Conservation (phyloP, 2,797 vertebrate genomes). For the Cirrhinus molitorella region DNA sequence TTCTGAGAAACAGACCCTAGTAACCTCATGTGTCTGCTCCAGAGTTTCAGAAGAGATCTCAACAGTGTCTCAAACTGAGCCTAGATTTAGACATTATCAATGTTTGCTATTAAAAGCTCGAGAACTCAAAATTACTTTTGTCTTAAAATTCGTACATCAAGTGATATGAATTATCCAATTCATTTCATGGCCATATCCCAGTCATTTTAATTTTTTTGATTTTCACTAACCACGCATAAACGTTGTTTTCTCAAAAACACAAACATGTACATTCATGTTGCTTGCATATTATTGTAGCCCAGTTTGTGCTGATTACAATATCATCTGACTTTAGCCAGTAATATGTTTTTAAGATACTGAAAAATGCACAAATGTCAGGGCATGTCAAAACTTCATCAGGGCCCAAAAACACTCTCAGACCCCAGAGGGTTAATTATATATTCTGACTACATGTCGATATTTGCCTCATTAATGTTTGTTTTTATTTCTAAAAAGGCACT, state of each 20-base stretch:
- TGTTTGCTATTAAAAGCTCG: background rate
- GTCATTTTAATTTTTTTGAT: too few species aligned
- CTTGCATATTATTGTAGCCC: too few species aligned
- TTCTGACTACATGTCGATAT: background rate
- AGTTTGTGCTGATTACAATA: too few species aligned
- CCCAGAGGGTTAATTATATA: background rate
- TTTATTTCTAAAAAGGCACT: background rate
- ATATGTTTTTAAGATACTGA: too few species aligned
- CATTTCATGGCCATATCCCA: too few species aligned
- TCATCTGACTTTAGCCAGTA: too few species aligned
- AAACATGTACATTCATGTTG: too few species aligned
- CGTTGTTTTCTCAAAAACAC: too few species aligned
- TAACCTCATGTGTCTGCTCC: background rate
- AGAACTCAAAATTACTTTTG: background rate
- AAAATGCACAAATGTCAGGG: too few species aligned
- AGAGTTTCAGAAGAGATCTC: background rate
- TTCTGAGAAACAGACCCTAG: background rate
- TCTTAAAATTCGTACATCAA: background rate
- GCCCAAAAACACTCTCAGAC: too few species aligned
- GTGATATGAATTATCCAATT: background rate
- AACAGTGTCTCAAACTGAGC: background rate
- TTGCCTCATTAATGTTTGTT: background rate
- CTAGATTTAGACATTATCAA: background rate
- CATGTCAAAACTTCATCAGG: too few species aligned
- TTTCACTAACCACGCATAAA: too few species aligned